A percentile compares a stretch with the other conserved stretches of the same genome.
Conservation (phyloP, 1,140 invertebrate species). For the Leptonema lineaticorne region DNA sequence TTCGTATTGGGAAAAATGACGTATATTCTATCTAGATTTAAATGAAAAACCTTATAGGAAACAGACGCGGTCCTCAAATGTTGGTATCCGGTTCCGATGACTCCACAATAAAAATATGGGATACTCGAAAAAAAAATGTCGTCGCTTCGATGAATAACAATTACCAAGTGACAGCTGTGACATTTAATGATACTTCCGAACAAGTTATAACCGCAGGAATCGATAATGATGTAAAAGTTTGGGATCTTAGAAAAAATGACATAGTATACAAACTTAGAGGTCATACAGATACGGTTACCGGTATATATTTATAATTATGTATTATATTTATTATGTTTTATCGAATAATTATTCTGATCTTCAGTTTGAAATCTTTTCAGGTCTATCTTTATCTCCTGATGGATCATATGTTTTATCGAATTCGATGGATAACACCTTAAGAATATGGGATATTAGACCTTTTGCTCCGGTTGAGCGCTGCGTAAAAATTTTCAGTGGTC, state of each 20-base stretch:
- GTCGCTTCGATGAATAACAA: slow-evolving; percentile 77
- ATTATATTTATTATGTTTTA: too few species aligned
- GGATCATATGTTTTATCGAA: slow-evolving; percentile 95
- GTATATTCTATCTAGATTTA: background rate
- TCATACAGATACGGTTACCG: slow-evolving; percentile 94
- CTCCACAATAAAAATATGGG: slow-evolving; percentile 91
- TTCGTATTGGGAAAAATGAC: slow-evolving; percentile 17
- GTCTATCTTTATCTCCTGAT: slow-evolving; percentile 88
- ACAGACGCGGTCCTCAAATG: slow-evolving; percentile 83
- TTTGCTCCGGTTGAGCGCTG: slow-evolving; percentile 89
- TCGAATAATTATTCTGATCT: background rate
- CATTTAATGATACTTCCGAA: slow-evolving; percentile 95
- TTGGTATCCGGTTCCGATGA: slow-evolving; percentile 95
- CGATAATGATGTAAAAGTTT: slow-evolving; percentile 98
- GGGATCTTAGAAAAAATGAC: slow-evolving; percentile 93
- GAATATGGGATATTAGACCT: slow-evolving; percentile 80
- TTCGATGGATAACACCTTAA: slow-evolving; percentile 92
- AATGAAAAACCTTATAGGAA: slow-evolving; percentile 53
- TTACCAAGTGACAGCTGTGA: slow-evolving; percentile 86
- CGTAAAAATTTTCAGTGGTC: slow-evolving; percentile 88
- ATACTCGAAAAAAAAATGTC: slow-evolving; percentile 76
- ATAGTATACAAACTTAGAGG: slow-evolving; percentile 82
- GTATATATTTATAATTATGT: slow-evolving; percentile 50
- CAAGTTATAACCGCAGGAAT: slow-evolving; percentile 89
- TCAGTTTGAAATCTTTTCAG: slow-evolving; percentile 40